Conservation (phyloP, 2,888 invertebrate species). For the Lacanobia wlatinum region DNA sequence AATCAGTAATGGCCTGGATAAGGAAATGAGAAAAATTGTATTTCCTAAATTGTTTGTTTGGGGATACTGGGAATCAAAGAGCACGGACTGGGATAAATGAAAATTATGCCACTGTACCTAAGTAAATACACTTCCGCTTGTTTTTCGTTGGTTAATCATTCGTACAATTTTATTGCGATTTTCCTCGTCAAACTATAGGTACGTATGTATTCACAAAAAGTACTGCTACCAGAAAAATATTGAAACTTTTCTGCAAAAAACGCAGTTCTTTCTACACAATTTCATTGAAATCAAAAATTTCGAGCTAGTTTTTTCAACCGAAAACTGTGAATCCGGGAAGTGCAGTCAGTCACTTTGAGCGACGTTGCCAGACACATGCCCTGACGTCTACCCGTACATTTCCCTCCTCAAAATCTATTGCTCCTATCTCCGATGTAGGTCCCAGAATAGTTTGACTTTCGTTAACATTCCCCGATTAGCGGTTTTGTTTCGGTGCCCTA, state of each 20-base stretch:
- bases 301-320: constrained; percentile 50
- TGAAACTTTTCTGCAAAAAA: background rate
- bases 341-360: constrained; percentile 58
- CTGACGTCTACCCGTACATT: constrained; percentile 39
- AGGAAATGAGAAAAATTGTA: constrained; percentile 44
- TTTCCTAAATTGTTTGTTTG: constrained; percentile 26
- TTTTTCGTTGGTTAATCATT: background rate
- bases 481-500: constrained; percentile 58
- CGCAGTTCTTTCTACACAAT: constrained; percentile 21
- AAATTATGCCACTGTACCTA: background rate
- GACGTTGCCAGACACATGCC: constrained; percentile 45
- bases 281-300: constrained; percentile 35
- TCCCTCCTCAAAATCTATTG: constrained; percentile 51
- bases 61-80: background rate
- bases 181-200: background rate
- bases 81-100: background rate
- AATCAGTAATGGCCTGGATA: constrained; percentile 47
- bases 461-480: constrained; percentile 60
- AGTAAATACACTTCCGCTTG: background rate
- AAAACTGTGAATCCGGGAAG: constrained; percentile 47
- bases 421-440: constrained; percentile 37
- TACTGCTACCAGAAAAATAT: background rate
- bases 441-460: constrained; percentile 60
- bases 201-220: background rate
- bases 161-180: background rate